phyloP scores from a whole-genome alignment of 2,797 vertebrate genomes.

The Austrolebias charrua region DNA sequence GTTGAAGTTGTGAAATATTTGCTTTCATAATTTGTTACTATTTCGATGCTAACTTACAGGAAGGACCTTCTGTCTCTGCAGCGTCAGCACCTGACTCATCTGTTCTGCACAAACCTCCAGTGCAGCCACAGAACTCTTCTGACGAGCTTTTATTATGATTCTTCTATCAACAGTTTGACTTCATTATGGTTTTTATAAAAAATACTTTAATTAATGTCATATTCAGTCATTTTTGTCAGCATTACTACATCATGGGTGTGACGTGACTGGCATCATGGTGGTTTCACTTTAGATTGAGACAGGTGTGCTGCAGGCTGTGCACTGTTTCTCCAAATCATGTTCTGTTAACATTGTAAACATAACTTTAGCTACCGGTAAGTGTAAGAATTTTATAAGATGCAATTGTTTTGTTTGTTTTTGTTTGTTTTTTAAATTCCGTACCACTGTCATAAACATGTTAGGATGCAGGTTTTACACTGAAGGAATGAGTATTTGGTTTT shows the following conservation, averaged over 20 bases:
- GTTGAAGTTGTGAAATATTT: not conserved
- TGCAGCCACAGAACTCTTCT: not conserved
- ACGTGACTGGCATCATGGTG: not conserved
- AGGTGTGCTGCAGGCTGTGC: no score
- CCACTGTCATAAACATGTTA: no score
- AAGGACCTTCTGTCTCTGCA: not conserved
- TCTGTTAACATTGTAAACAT: no score
- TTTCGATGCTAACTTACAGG: not conserved
- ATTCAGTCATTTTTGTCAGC: not conserved
- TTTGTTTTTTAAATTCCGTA: no score
- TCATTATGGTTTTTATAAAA: not conserved
- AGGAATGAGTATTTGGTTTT: no score
- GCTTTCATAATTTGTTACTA: slow-evolving; percentile 18
- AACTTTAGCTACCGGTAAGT: no score
- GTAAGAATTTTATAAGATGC: no score
- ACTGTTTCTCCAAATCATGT: no score
- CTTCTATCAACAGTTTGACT: no score
- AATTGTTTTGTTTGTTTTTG: no score
- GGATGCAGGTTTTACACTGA: no score
- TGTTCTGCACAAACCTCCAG: slow-evolving; percentile 22
- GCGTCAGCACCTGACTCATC: slow-evolving; percentile 22
- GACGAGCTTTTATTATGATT: no score
- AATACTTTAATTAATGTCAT: not conserved
- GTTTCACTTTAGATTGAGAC: not conserved
- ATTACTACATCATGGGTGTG: not conserved